Conservation (phyloP, 2,797 vertebrate species). For the Esox lucius region DNA sequence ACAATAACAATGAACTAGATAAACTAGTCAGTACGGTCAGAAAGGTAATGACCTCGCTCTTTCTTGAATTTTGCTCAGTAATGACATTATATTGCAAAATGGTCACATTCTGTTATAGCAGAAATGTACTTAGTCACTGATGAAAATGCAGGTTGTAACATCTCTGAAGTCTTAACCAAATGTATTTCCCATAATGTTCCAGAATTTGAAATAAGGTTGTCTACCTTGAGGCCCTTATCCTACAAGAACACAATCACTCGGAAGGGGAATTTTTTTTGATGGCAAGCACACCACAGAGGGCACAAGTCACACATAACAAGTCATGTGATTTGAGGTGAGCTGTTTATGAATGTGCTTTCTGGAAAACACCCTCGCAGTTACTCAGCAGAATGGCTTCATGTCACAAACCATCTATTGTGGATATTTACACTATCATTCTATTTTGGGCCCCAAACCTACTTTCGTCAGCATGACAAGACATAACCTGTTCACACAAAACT, state of each 20-base stretch:
- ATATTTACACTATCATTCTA: slow-evolving; percentile 13
- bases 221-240: slow-evolving; percentile 24
- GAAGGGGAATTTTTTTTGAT: slow-evolving; percentile 47
- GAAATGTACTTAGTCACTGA: slow-evolving; percentile 24
- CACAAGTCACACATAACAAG: slow-evolving; percentile 1
- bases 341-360: neutral
- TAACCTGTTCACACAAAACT: no score
- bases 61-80: neutral
- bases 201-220: slow-evolving; percentile 35
- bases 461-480: slow-evolving; percentile 26
- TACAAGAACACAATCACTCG: slow-evolving; percentile 42
- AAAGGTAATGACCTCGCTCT: neutral
- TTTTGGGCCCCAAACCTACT: slow-evolving; percentile 8
- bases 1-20: no score
- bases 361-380: neutral
- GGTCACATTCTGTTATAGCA: no score
- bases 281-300: slow-evolving; percentile 25
- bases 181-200: slow-evolving; percentile 13
- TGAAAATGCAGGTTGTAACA: slow-evolving; percentile 16
- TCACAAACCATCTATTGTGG: slow-evolving; percentile 16
- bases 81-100: no score
- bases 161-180: slow-evolving; percentile 19
- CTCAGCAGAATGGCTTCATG: neutral
- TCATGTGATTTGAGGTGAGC: slow-evolving; percentile 45
- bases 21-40: no score